Conservation (phyloP, 2,797 vertebrate species). For the Acanthurus leucopareius region DNA sequence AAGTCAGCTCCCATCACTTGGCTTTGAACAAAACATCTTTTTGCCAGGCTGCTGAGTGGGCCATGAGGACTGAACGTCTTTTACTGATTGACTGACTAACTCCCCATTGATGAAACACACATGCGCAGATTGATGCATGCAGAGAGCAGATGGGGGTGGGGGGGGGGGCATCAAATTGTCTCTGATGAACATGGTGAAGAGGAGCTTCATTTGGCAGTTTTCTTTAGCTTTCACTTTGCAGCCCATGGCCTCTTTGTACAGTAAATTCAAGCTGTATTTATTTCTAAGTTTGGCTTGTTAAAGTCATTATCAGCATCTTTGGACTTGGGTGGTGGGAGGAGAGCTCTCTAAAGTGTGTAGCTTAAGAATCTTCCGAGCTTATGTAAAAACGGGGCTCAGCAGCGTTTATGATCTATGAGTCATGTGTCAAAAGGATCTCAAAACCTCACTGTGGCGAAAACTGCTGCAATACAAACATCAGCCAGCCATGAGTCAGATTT, state of each 20-base stretch:
- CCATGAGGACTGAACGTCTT: conserved; percentile 18
- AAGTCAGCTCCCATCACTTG: conserved; percentile 38
- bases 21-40: conserved; percentile 51
- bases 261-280: conserved; percentile 8
- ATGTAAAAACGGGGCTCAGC: background rate
- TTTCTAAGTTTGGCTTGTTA: background rate
- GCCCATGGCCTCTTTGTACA: background rate
- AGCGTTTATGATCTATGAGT: background rate
- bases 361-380: background rate
- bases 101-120: conserved; percentile 26
- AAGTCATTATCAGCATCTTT: conserved; percentile 3
- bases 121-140: conserved; percentile 10
- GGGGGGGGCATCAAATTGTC: conserved; percentile 18
- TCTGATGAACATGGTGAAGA: conserved; percentile 25
- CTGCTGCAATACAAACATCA: background rate
- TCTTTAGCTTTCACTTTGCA: background rate
- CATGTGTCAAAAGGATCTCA: background rate
- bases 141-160: conserved; percentile 12
- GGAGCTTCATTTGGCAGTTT: conserved; percentile 30
- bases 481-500: background rate
- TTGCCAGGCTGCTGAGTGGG: conserved; percentile 41
- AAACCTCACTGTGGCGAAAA: background rate
- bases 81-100: conserved; percentile 36
- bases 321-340: background rate
- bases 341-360: background rate